Evolutionary conservation across 1,140 invertebrate genomes (phyloP), one percentile per base, ranked within the genome.

Genomic region (Brachionus koreanus): DNA sequence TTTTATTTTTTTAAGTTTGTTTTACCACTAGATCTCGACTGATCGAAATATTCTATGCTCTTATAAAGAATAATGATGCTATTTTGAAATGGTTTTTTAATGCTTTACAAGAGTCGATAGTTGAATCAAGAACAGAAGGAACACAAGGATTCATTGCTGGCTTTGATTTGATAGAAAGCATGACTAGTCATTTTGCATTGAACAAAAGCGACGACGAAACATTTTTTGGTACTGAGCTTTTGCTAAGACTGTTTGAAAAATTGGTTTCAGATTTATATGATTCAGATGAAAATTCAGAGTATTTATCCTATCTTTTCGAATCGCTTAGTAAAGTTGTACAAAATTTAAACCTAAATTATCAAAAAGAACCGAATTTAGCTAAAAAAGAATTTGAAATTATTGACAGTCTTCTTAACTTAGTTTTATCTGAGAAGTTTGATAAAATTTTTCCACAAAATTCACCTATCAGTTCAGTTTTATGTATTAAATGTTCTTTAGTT

Each of bases 41-140:
- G 5, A 74, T 74, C 10, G 69, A 74, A 46, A 74, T 74, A 43
- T 74, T 74, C 25, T 74, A 74, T 35, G 25, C 46, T 43, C 43
- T 74, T 13, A 74, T 74, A 25, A 25, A 74, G 25, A 74, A 74
- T 9, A 43, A 74, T 25, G n/a, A 25, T 33, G 9, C 10, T 46
- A 74, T 74, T 46, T 16, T 74, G 10, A 46, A 74, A 25, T 74
- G 42, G 69, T 46, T 74, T 25, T 74, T 74, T 13, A 25, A 74
- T 23, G 46, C 69, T 13, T 19, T 74, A 10, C 42, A 74, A 74
- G 69, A 74, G 29, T 74, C 69, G 3, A 46, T 74, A 23, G 4
- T 74, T 5, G 39, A 46, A 6, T 74, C 69, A 12, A 46, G 19
- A 29, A 46, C 39, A n/a, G 25, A 23, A 35, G 37, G 39, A 29